phyloP scores from a whole-genome alignment of 2,113 vertebrate genomes.

The Meleagris gallopavo region DNA sequence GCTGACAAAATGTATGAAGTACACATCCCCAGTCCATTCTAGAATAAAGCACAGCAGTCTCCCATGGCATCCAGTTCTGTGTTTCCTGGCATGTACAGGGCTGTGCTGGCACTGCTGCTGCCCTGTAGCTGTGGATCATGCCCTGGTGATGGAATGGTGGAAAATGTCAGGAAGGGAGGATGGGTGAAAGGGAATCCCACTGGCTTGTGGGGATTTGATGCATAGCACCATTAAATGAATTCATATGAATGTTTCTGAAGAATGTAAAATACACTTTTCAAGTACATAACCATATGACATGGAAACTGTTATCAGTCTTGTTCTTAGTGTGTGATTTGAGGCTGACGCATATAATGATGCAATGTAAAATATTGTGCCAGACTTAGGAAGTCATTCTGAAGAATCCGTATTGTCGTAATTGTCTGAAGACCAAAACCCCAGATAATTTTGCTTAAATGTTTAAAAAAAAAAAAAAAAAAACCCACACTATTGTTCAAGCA shows the following conservation, averaged over 20 bases:
- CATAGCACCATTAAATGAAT: neutral
- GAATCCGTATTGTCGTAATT: accelerated
- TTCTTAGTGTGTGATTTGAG: neutral
- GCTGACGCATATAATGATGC: neutral
- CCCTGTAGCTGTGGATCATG: neutral
- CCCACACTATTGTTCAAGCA: neutral
- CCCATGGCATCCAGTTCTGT: neutral
- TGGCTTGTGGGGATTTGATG: neutral
- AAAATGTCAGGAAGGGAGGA: neutral
- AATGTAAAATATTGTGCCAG: neutral
- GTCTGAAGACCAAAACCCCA: neutral
- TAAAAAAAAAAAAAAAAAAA: neutral
- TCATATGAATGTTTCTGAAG: neutral
- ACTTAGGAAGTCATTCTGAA: neutral
- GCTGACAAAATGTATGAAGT: neutral
- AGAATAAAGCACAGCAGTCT: neutral
- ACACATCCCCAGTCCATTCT: neutral
- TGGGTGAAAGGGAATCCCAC: neutral
- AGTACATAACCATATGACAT: neutral
- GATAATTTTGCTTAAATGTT: neutral
- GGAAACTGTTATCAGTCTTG: neutral
- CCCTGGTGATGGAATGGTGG: neutral
- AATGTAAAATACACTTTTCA: neutral
- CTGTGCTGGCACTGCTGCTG: accelerated
- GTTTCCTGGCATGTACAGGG: neutral